Evolutionary conservation across 2,888 invertebrate species (phyloP).

Genomic region (Pammene fasciana): DNA sequence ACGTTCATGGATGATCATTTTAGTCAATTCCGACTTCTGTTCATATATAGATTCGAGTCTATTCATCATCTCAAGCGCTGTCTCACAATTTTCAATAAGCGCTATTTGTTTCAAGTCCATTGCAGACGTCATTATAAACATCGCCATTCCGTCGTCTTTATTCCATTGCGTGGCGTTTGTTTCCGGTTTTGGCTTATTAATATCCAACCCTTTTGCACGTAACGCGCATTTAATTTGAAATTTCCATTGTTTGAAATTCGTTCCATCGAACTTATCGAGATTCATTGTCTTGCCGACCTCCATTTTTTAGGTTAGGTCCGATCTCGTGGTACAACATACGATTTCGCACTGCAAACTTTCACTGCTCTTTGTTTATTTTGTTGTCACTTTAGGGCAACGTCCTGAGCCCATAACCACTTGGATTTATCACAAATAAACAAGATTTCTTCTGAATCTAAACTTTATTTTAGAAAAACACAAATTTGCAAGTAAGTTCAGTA

Average conservation of each 20-base stretch:
- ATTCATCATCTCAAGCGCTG: slow-evolving; percentile 5
- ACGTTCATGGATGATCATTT: slow-evolving; percentile 37
- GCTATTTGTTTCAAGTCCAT: slow-evolving; percentile 28
- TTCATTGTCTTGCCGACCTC: slow-evolving; percentile 2
- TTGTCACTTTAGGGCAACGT: neutral
- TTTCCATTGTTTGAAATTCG: slow-evolving; percentile 36
- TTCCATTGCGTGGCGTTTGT: neutral
- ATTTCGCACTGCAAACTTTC: neutral
- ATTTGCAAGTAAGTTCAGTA: no score
- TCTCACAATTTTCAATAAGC: slow-evolving; percentile 28
- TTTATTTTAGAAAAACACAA: no score
- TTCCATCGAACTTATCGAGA: slow-evolving; percentile 26
- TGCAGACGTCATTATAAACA: slow-evolving; percentile 31
- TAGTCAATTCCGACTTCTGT: slow-evolving; percentile 32
- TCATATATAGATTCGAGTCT: slow-evolving; percentile 38
- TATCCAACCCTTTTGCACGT: slow-evolving; percentile 26
- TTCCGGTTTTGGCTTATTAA: neutral
- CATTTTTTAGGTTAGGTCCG: slow-evolving; percentile 20
- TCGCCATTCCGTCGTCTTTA: slow-evolving; percentile 28
- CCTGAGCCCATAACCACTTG: slow-evolving; percentile 3
- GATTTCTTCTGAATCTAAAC: no score
- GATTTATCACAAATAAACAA: no score
- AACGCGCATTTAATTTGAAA: slow-evolving; percentile 34
- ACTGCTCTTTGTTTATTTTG: neutral
- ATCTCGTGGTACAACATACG: no score